Evolutionary conservation across 2,113 vertebrate species (phyloP).

Genomic region (Oceanites oceanicus): DNA sequence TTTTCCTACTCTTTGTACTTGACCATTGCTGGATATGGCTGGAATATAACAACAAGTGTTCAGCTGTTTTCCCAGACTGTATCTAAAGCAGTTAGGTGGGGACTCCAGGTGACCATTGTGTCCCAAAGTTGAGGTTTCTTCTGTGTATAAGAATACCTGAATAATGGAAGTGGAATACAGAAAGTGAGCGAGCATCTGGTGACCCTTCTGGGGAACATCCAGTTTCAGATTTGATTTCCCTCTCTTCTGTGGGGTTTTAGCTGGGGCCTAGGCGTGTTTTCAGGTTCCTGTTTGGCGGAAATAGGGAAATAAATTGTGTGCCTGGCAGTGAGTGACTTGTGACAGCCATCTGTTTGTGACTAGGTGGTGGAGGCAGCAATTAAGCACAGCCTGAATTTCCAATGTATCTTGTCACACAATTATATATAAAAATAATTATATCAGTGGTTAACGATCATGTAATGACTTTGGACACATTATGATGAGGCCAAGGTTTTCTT

Average conservation of each 20-base stretch:
- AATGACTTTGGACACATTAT: neutral
- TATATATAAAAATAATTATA: neutral
- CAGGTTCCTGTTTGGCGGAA: neutral
- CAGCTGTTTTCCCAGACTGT: neutral
- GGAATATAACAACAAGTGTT: neutral
- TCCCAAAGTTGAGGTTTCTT: neutral
- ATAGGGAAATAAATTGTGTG: neutral
- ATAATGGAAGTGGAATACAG: neutral
- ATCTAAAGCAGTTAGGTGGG: neutral
- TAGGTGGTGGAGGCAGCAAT: neutral
- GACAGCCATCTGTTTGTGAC: neutral
- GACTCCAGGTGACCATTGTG: neutral
- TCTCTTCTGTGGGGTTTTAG: neutral
- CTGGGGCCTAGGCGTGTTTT: neutral
- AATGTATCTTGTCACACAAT: neutral
- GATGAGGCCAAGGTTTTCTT: neutral
- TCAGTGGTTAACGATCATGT: neutral
- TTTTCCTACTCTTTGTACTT: neutral
- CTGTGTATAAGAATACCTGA: neutral
- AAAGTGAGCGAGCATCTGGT: neutral
- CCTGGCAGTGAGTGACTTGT: neutral
- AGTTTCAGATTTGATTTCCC: neutral
- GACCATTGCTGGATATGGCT: neutral
- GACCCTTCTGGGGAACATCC: neutral
- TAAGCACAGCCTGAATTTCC: neutral